Conservation (phyloP, 2,113 vertebrate genomes). For the Lynx canadensis region DNA sequence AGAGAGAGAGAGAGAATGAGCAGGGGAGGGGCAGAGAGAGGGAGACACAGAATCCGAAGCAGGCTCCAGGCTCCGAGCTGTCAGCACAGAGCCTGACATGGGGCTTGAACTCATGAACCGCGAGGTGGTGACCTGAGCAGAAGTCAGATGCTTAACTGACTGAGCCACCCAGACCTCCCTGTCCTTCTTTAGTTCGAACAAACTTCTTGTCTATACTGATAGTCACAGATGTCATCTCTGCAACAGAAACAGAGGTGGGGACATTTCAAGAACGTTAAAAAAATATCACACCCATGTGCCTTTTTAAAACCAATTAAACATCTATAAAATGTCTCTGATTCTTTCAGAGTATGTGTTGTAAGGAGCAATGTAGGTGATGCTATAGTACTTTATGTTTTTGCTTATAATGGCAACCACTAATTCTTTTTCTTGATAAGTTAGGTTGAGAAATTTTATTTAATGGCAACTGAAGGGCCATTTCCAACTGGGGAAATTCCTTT, state of each 20-base stretch:
- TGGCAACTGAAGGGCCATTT: slow-evolving; percentile 74
- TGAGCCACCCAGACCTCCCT: no score
- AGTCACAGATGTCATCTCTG: slow-evolving; percentile 52
- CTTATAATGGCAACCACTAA: slow-evolving; percentile 75
- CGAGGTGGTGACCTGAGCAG: no score
- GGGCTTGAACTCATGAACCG: no score
- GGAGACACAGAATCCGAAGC: no score
- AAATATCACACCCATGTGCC: slow-evolving; percentile 80
- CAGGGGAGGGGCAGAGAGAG: no score
- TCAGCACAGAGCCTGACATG: no score
- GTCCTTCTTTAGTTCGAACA: no score
- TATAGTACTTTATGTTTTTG: slow-evolving; percentile 84
- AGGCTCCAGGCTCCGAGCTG: no score
- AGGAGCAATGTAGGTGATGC: slow-evolving; percentile 77
- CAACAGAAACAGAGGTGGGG: slow-evolving; percentile 51
- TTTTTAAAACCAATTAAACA: slow-evolving; percentile 81
- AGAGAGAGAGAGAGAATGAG: no score
- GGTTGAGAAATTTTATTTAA: slow-evolving; percentile 67
- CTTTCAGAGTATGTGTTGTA: slow-evolving; percentile 76
- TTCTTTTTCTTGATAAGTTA: slow-evolving; percentile 69
- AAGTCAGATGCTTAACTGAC: no score
- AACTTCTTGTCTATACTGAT: no score
- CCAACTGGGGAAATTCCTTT: slow-evolving; percentile 67
- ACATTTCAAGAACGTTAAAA: slow-evolving; percentile 76
- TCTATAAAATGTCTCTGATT: slow-evolving; percentile 77